Evolutionary conservation across 2,113 vertebrate genomes (phyloP), one percentile per base, ranked within the genome.

Genomic region (Rallus limicola): DNA sequence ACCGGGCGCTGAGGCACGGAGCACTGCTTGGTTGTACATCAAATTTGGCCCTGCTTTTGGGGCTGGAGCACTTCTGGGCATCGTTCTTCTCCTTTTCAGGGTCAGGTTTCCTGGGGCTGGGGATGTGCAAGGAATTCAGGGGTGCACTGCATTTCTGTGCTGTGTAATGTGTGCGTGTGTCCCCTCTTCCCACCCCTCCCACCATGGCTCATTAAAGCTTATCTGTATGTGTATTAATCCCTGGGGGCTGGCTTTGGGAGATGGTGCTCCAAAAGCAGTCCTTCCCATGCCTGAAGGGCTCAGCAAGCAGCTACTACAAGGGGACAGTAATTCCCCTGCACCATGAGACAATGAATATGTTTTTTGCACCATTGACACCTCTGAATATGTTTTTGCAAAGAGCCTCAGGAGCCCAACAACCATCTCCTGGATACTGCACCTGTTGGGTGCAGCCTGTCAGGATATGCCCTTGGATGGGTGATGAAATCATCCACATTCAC

Each of bases 21-120:
- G 26, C 40, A 1, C 7, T 23, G 48, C 21, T 77, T 72, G 34
- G 1, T 78, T 74, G 69, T 9, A 21, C 40, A 46, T 36, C 64
- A 14, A 23, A 3, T 56, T 46, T 31, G 15, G 25, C 86, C 63
- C 31, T 8, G 6, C 0, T 0, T 36, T 33, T 5, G 0, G 64
- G 11, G 59, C 59, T 0, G 0, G 26, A 65, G 25, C 40, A 4
- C n/a, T 64, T 36, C 62, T 34, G 4, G 13, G 3, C 42, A 13
- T 13, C 0, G 0, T 40, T 63, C n/a, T 78, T 40, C 69, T 60
- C 16, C 50, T 62, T 8, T 34, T 12, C 4, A 0, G 70, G 75
- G 8, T 14, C 56, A 14, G 55, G 13, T 55, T 82, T 62, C 70
- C 44, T 4, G 8, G 56, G 80, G 36, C 28, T 60, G 70, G 14